Evolutionary conservation across 2,888 invertebrate species (phyloP).

Genomic region (Eumerus sabulonum): DNA sequence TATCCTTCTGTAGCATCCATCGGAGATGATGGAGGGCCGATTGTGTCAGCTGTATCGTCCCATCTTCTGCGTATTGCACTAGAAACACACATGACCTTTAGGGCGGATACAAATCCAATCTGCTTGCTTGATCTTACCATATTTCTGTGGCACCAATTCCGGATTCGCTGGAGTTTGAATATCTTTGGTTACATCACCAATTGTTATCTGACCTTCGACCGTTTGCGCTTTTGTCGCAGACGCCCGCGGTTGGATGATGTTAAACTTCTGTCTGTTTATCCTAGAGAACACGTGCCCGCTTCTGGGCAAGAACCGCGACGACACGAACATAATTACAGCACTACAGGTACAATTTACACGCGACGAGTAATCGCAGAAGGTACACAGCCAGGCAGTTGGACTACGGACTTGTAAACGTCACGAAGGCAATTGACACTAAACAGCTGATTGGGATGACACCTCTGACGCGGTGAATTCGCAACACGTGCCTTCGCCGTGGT

Average conservation of each 20-base stretch:
- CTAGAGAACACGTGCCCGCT: constrained; percentile 18
- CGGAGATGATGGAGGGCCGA: constrained; percentile 88
- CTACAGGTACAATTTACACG: constrained; percentile 27
- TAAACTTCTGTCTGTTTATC: constrained; percentile 12
- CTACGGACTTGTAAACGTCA: constrained; percentile 13
- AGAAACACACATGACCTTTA: neutral
- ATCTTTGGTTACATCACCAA: constrained; percentile 86
- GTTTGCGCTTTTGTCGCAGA: constrained; percentile 45
- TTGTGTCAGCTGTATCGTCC: constrained; percentile 83
- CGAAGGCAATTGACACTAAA: neutral
- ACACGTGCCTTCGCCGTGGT: constrained; percentile 6
- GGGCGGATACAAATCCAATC: neutral
- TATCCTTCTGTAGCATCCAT: constrained; percentile 98
- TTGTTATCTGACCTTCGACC: constrained; percentile 81
- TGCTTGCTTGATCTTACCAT: constrained; percentile 73
- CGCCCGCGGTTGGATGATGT: constrained; percentile 10
- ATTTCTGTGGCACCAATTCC: constrained; percentile 88
- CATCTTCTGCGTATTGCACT: constrained; percentile 79
- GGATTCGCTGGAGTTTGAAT: constrained; percentile 83
- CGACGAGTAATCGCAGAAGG: neutral
- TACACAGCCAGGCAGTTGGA: neutral
- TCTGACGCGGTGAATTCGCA: constrained; percentile 24
- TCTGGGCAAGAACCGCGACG: constrained; percentile 31
- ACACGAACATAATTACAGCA: constrained; percentile 39
- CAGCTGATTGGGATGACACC: constrained; percentile 35